Conservation (phyloP, 2,888 invertebrate species). For the Mystacides longicornis region DNA sequence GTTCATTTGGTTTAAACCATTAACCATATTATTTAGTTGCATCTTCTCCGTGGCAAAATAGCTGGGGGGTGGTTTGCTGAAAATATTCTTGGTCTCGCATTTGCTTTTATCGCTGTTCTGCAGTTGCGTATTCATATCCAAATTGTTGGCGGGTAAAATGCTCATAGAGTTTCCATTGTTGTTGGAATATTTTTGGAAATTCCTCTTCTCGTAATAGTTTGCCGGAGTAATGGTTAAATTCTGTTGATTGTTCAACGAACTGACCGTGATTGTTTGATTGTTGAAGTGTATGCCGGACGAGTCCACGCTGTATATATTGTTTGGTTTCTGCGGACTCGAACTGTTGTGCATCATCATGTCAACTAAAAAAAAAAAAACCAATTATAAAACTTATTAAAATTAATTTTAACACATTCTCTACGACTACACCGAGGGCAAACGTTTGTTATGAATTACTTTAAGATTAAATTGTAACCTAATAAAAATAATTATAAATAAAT, state of each 20-base stretch:
- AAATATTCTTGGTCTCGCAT: not conserved
- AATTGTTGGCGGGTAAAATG: slow-evolving; percentile 9
- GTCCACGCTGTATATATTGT: slow-evolving; percentile 33
- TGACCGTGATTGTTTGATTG: slow-evolving; percentile 33
- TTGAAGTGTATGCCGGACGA: slow-evolving; percentile 41
- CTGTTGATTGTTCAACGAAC: slow-evolving; percentile 33
- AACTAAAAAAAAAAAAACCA: slow-evolving; percentile 6
- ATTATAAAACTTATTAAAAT: not conserved
- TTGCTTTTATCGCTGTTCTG: not conserved
- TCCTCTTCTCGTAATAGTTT: slow-evolving; percentile 39
- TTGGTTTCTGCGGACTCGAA: slow-evolving; percentile 12
- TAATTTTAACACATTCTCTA: too few species aligned
- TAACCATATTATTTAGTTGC: slow-evolving; percentile 12
- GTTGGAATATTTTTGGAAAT: slow-evolving; percentile 17
- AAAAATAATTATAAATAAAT: too few species aligned
- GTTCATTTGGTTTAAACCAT: slow-evolving; percentile 9
- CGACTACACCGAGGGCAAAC: too few species aligned
- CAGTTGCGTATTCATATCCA: not conserved
- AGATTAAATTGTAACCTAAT: too few species aligned
- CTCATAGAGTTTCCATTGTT: not conserved
- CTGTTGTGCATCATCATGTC: slow-evolving; percentile 5
- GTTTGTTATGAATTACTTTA: too few species aligned
- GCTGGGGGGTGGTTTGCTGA: slow-evolving; percentile 6
- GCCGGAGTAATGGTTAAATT: slow-evolving; percentile 36
- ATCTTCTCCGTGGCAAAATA: slow-evolving; percentile 14